A percentile compares a stretch with the other conserved stretches of the same genome.
phyloP scores from a whole-genome alignment of 2,113 vertebrate genomes.

The Micromys minutus region DNA sequence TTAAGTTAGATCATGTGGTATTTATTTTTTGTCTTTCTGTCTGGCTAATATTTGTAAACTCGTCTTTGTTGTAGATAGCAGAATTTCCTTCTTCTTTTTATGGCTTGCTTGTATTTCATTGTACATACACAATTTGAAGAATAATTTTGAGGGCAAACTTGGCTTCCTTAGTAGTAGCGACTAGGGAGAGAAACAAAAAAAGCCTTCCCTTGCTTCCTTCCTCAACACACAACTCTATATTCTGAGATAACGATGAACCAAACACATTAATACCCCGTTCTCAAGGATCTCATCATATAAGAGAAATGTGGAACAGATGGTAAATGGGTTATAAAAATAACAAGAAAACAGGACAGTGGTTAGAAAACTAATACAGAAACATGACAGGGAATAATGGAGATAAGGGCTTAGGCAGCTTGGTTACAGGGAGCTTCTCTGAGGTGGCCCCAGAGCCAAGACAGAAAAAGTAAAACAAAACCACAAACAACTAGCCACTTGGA shows the following conservation, averaged over 20 bases:
- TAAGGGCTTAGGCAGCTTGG: background rate
- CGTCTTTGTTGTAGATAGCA: background rate
- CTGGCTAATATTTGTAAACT: background rate
- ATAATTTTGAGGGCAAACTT: background rate
- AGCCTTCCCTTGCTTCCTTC: background rate
- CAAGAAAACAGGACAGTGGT: background rate
- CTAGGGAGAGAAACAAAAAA: background rate
- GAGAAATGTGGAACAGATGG: background rate
- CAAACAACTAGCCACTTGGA: background rate
- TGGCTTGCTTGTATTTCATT: constrained; percentile 2
- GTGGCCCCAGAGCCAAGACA: background rate
- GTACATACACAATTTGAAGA: background rate
- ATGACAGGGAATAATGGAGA: background rate
- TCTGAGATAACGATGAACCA: constrained; percentile 11
- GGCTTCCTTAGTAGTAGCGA: background rate
- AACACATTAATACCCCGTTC: background rate
- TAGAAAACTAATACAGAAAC: constrained; percentile 28
- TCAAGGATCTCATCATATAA: constrained; percentile 1
- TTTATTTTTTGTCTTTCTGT: background rate
- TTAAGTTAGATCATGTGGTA: background rate
- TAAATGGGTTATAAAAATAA: constrained; percentile 33
- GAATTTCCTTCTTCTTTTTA: background rate
- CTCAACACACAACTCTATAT: background rate
- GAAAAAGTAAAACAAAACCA: constrained; percentile 30
- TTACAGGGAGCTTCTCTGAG: background rate